phyloP scores from a whole-genome alignment of 2,113 vertebrate genomes.

The Ranitomeya variabilis region DNA sequence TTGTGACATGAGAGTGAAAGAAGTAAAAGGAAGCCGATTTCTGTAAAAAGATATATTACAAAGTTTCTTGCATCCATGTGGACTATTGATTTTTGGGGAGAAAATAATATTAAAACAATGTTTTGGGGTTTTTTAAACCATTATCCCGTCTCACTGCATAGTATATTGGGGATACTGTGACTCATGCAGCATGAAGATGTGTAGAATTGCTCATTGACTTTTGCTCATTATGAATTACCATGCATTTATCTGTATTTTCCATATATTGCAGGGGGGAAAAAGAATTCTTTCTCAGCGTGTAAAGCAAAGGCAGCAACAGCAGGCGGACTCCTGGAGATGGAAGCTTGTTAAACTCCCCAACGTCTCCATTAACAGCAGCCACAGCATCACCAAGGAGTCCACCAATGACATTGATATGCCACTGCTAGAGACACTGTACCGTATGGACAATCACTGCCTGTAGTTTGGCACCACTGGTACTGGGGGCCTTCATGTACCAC shows the following conservation, averaged over 20 bases:
- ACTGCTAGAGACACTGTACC: slow-evolving; percentile 75
- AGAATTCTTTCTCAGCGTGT: slow-evolving; percentile 90
- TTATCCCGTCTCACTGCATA: too few relatives aligned
- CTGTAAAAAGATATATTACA: too few relatives aligned
- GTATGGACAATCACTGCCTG: slow-evolving; percentile 82
- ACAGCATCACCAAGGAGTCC: slow-evolving; percentile 69
- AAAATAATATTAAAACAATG: too few relatives aligned
- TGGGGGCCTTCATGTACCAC: slow-evolving; percentile 15
- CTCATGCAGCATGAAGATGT: background rate
- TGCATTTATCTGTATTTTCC: background rate
- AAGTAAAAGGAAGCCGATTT: too few relatives aligned
- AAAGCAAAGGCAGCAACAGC: slow-evolving; percentile 94
- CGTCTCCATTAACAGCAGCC: slow-evolving; percentile 72
- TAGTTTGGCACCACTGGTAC: slow-evolving; percentile 54
- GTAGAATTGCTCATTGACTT: too few relatives aligned
- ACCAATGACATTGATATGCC: slow-evolving; percentile 69
- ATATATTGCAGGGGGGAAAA: slow-evolving; percentile 85
- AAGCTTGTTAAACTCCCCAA: slow-evolving; percentile 90
- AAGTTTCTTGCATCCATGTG: too few relatives aligned
- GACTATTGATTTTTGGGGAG: too few relatives aligned
- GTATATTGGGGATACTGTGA: background rate
- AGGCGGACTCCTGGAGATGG: slow-evolving; percentile 96
- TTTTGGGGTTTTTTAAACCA: too few relatives aligned
- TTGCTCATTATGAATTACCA: background rate
- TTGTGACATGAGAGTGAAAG: too few relatives aligned